Percentiles rank a stretch among this genome's conserved stretches.
phyloP scores from a whole-genome alignment of 2,797 vertebrate species.

The Epinephelus awoara region DNA sequence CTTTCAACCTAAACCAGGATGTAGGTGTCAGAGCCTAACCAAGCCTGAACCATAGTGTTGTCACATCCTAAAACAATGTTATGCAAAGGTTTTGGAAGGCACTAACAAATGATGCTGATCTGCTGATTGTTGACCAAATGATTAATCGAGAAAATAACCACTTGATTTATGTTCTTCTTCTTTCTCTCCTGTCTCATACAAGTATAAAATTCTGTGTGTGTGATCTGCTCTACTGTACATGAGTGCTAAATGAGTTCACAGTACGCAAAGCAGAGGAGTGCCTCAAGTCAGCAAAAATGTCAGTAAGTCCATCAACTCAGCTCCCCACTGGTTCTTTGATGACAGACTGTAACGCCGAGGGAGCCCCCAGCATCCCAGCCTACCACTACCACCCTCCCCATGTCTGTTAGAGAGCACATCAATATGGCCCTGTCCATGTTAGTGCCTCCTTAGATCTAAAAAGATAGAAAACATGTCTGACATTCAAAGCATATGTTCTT shows the following conservation, averaged over 20 bases:
- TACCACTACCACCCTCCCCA: conserved; percentile 31
- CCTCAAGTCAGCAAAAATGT: conserved; percentile 62
- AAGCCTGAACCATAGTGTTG: background rate
- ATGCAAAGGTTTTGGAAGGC: background rate
- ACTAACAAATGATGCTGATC: background rate
- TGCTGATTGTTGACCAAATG: too few species aligned
- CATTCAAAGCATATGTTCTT: conserved; percentile 52
- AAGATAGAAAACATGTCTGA: conserved; percentile 55
- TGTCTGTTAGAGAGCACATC: conserved; percentile 12
- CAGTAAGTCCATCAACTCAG: conserved; percentile 33
- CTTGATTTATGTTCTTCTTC: background rate
- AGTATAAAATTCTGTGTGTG: background rate
- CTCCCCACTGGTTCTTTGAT: conserved; percentile 49
- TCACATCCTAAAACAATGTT: background rate
- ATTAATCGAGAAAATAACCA: too few species aligned
- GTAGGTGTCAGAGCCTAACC: background rate
- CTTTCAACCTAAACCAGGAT: too few species aligned
- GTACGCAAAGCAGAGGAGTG: conserved; percentile 32
- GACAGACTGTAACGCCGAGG: conserved; percentile 51
- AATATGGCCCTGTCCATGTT: background rate
- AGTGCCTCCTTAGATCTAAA: conserved; percentile 15
- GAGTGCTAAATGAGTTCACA: conserved; percentile 9
- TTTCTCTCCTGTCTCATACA: background rate
- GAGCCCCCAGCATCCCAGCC: conserved; percentile 37
- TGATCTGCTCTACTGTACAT: background rate